phyloP scores from a whole-genome alignment of 2,888 invertebrate genomes.

The Buathra laborator region DNA sequence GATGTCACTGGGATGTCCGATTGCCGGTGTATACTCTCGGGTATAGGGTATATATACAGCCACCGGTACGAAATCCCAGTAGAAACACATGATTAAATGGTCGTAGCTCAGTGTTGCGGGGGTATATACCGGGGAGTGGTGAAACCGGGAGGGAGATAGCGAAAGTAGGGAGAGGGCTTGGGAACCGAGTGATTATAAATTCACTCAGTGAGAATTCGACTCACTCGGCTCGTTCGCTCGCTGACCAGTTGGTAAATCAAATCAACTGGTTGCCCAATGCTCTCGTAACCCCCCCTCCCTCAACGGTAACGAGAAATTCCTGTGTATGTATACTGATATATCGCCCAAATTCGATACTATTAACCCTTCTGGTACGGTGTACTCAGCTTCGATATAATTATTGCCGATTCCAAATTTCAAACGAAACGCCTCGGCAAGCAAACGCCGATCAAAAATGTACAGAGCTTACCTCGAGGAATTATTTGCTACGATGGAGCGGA shows the following conservation, averaged over 20 bases:
- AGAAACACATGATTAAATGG: conserved; percentile 59
- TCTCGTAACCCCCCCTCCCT: neutral
- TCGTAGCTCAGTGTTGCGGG: conserved; percentile 16
- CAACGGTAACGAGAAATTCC: neutral
- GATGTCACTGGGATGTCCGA: conserved; percentile 56
- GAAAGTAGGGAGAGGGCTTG: neutral
- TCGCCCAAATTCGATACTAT: conserved; percentile 1
- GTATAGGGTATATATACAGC: neutral
- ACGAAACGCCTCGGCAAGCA: no score
- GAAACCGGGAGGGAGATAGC: neutral
- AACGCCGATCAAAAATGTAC: no score
- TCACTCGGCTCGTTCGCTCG: conserved; percentile 9
- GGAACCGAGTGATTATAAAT: conserved; percentile 51
- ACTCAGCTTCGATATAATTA: neutral
- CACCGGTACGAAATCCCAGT: conserved; percentile 10
- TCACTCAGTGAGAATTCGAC: conserved; percentile 32
- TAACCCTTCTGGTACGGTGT: neutral
- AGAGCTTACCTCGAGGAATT: no score
- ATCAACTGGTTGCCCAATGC: conserved; percentile 16
- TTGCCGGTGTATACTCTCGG: conserved; percentile 20
- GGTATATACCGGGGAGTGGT: conserved; percentile 13
- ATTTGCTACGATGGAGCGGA: no score
- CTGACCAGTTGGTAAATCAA: conserved; percentile 17
- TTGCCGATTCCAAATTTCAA: no score
- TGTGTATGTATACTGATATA: neutral